Conservation (phyloP, 2,797 vertebrate genomes). For the Chelonia mydas region DNA sequence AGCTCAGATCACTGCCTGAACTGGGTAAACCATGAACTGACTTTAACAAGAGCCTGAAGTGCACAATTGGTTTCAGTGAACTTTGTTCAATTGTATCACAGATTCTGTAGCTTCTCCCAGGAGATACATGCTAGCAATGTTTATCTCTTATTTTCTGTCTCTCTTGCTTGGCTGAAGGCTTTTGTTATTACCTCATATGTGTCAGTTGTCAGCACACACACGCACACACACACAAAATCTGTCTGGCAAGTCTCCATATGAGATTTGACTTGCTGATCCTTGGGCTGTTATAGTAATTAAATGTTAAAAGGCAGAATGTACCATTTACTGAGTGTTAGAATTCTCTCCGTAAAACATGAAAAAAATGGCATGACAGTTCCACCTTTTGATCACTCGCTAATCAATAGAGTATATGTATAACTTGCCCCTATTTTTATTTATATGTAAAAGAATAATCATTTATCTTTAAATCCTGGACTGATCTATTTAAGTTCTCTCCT, state of each 20-base stretch:
- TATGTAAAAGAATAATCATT: not conserved
- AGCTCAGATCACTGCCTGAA: constrained; percentile 1
- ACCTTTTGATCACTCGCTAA: not conserved
- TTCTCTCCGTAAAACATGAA: not conserved
- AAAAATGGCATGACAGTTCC: not conserved
- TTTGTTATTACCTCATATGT: not conserved
- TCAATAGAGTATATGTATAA: not conserved
- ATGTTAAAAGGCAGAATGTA: not conserved
- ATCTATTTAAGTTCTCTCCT: not conserved
- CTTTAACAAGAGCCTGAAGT: not conserved
- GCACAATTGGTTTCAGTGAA: not conserved
- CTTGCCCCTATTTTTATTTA: not conserved
- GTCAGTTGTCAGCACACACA: not conserved
- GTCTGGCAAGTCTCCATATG: not conserved
- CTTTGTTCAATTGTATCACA: not conserved
- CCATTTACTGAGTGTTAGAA: not conserved
- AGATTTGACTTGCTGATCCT: not conserved
- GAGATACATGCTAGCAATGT: not conserved
- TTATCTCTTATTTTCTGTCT: not conserved
- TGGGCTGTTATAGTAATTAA: not conserved
- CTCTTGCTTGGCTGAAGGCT: not conserved
- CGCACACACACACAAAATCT: not conserved
- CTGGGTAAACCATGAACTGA: not conserved
- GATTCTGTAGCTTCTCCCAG: not conserved
- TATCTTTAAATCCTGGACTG: not conserved